A percentile compares a stretch with the other conserved stretches of the same genome.
Conservation (phyloP, 2,888 invertebrate genomes). For the Beris chalybata region DNA sequence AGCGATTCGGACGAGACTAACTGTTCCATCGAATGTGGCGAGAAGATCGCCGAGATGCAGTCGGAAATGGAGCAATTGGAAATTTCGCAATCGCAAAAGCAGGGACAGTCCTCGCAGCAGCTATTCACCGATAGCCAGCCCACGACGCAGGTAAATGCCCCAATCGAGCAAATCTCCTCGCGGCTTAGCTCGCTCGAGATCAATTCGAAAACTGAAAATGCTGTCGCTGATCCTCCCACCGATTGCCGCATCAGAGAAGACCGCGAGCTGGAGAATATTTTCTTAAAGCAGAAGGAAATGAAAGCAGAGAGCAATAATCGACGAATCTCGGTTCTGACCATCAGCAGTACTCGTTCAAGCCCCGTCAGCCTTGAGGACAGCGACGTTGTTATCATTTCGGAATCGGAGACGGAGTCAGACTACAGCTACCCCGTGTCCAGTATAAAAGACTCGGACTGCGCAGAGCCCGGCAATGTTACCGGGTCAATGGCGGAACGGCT, state of each 20-base stretch:
- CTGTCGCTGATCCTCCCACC: neutral
- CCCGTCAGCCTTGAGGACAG: neutral
- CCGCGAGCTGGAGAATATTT: constrained; percentile 13
- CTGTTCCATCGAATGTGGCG: constrained; percentile 9
- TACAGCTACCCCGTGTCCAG: constrained; percentile 12
- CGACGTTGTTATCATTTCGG: constrained; percentile 11
- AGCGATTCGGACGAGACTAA: constrained; percentile 41
- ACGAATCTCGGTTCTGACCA: neutral
- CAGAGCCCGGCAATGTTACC: neutral
- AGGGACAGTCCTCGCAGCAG: neutral
- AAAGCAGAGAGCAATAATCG: neutral
- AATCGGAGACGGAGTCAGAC: neutral
- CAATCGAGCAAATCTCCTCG: constrained; percentile 2
- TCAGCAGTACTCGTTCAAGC: constrained; percentile 10
- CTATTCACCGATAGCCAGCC: neutral
- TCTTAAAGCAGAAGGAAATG: constrained; percentile 5
- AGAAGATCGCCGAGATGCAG: neutral
- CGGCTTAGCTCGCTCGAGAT: constrained; percentile 17
- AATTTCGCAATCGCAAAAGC: neutral
- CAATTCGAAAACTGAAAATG: neutral
- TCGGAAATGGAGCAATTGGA: constrained; percentile 4
- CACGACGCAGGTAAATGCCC: neutral
- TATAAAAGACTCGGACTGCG: neutral
- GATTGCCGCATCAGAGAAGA: neutral
- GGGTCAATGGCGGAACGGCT: constrained; percentile 8